Evolutionary conservation across 2,113 vertebrate species (phyloP).

Genomic region (Antechinus flavipes): DNA sequence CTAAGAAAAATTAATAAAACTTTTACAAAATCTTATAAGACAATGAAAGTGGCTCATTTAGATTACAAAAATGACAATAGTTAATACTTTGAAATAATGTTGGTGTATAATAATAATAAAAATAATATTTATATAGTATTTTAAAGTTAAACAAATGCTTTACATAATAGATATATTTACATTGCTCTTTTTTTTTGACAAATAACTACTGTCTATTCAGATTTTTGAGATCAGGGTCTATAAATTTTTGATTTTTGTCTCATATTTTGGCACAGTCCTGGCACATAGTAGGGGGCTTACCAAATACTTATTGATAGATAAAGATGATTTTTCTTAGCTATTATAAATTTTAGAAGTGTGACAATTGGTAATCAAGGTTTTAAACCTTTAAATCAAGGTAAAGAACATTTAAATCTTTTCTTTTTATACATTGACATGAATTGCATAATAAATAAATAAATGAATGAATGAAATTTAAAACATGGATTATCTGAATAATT

Average conservation of each 20-base stretch:
- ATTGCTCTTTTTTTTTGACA: not conserved
- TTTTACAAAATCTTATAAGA: not conserved
- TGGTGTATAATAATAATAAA: not conserved
- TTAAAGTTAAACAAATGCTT: not conserved
- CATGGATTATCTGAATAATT: constrained; percentile 5
- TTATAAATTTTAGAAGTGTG: not conserved
- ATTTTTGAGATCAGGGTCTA: not conserved
- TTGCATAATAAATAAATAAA: not conserved
- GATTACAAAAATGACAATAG: not conserved
- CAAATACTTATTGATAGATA: not conserved
- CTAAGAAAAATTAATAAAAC: not conserved
- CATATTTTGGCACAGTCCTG: not conserved
- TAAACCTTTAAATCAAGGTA: not conserved
- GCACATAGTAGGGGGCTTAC: not conserved
- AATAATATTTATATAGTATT: not conserved
- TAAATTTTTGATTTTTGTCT: not conserved
- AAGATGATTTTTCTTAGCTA: not conserved
- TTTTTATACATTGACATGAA: not conserved
- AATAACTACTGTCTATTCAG: not conserved
- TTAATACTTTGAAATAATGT: not conserved
- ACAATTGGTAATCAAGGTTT: not conserved
- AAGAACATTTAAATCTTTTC: not conserved
- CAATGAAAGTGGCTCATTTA: not conserved
- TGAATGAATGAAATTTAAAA: not conserved
- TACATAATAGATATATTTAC: not conserved